Conservation (phyloP, 2,797 vertebrate genomes). For the Anguilla anguilla region DNA sequence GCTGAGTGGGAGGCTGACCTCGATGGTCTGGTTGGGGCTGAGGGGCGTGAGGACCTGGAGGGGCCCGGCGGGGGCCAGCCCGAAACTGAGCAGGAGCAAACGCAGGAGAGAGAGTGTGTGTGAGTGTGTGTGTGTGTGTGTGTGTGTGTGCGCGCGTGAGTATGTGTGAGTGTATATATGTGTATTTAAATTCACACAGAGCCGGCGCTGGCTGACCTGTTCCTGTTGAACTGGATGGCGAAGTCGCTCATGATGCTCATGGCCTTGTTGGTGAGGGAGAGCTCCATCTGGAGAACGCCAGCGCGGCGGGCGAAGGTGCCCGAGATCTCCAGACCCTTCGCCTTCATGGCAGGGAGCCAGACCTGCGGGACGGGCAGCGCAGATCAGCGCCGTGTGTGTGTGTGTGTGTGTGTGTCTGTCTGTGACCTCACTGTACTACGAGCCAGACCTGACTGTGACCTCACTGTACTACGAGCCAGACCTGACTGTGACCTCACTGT, state of each 20-base stretch:
- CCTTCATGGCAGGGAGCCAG: slow-evolving; percentile 96
- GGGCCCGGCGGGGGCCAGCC: slow-evolving; percentile 89
- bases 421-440: too few relatives aligned
- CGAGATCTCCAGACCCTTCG: slow-evolving; percentile 93
- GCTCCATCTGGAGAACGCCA: slow-evolving; percentile 92
- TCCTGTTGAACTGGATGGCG: slow-evolving; percentile 97
- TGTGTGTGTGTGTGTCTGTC: too few relatives aligned
- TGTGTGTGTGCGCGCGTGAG: too few relatives aligned
- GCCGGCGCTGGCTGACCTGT: slow-evolving; percentile 76
- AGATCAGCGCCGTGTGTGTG: neutral
- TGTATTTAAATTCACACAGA: too few relatives aligned
- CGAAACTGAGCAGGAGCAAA: slow-evolving; percentile 77
- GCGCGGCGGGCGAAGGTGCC: slow-evolving; percentile 90
- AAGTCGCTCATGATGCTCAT: slow-evolving; percentile 97
- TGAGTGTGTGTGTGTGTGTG: neutral
- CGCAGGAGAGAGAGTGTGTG: neutral
- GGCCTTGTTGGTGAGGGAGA: slow-evolving; percentile 92
- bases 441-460: too few relatives aligned
- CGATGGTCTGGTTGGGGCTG: slow-evolving; percentile 90
- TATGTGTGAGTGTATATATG: too few relatives aligned
- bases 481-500: too few relatives aligned
- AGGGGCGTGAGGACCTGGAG: slow-evolving; percentile 91
- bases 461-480: too few relatives aligned
- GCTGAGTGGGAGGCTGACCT: slow-evolving; percentile 87
- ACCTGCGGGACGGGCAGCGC: slow-evolving; percentile 66